A percentile compares a stretch with the other conserved stretches of the same genome.
Conservation (phyloP, 2,888 invertebrate species). For the Autographa pulchrina region DNA sequence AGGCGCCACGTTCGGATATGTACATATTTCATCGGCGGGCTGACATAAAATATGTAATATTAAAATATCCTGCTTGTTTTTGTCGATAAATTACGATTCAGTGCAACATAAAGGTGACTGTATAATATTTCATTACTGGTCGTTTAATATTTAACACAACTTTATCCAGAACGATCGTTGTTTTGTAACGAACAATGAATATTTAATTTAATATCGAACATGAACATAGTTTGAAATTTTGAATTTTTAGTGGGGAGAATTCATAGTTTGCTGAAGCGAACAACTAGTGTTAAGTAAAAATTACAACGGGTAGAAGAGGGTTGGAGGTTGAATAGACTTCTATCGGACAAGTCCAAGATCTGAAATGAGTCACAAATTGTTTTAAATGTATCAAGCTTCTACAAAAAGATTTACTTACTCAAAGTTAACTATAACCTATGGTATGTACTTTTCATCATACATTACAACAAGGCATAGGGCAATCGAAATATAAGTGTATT, state of each 20-base stretch:
- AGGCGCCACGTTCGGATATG: conserved; percentile 35
- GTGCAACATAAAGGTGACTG: conserved; percentile 31
- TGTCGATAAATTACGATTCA: conserved; percentile 26
- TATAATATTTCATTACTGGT: conserved; percentile 27
- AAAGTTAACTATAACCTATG: no score
- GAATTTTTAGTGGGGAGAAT: not conserved
- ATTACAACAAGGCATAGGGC: no score
- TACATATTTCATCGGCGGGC: conserved; percentile 38
- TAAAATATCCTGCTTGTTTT: conserved; percentile 36
- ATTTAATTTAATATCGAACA: not conserved
- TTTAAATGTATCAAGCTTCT: no score
- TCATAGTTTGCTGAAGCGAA: not conserved
- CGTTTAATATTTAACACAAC: conserved; percentile 23
- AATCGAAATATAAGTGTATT: no score
- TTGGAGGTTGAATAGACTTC: not conserved
- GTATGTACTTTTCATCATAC: no score
- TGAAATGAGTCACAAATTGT: not conserved
- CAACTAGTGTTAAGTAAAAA: not conserved
- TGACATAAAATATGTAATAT: conserved; percentile 49
- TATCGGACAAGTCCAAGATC: not conserved
- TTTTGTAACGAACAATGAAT: conserved; percentile 23
- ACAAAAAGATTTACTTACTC: no score
- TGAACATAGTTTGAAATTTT: not conserved
- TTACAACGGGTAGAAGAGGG: not conserved
- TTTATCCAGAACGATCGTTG: conserved; percentile 11